Evolutionary conservation across 2,888 invertebrate genomes (phyloP).

Genomic region (Drosophila meridionalis): DNA sequence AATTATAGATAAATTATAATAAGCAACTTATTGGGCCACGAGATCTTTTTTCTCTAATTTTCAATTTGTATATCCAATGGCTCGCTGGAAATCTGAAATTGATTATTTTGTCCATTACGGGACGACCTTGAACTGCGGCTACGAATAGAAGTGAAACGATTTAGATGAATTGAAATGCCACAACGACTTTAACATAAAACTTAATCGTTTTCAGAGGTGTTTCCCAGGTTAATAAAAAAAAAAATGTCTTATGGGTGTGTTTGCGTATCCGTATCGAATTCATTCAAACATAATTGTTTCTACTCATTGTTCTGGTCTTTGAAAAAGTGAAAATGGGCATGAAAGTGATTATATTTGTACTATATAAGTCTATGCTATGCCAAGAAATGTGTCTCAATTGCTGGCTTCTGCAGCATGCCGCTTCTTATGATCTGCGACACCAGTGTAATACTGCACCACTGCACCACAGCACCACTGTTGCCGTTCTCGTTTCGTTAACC

Average conservation of each 20-base stretch:
- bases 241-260: not conserved
- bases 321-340: not conserved
- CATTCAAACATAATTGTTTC: not conserved
- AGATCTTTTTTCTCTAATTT: conserved; percentile 28
- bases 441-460: conserved; percentile 12
- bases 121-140: conserved; percentile 63
- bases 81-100: conserved; percentile 21
- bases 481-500: conserved; percentile 52
- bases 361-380: no score
- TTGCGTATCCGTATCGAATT: not conserved
- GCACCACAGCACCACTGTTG: conserved; percentile 6
- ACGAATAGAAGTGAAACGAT: conserved; percentile 38
- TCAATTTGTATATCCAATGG: conserved; percentile 1
- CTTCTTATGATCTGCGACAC: conserved; percentile 69
- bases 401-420: conserved; percentile 42
- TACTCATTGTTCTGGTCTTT: not conserved
- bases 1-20: conserved; percentile 64
- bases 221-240: conserved; percentile 11
- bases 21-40: conserved; percentile 20
- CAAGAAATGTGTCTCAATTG: conserved; percentile 18
- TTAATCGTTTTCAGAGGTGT: conserved; percentile 25
- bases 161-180: conserved; percentile 15
- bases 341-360: not conserved
- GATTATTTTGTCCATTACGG: conserved; percentile 4
- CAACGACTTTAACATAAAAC: not conserved